Base-by-base conservation (phyloP, 2,888 invertebrate genomes). In the Cenopis cana region DNA sequence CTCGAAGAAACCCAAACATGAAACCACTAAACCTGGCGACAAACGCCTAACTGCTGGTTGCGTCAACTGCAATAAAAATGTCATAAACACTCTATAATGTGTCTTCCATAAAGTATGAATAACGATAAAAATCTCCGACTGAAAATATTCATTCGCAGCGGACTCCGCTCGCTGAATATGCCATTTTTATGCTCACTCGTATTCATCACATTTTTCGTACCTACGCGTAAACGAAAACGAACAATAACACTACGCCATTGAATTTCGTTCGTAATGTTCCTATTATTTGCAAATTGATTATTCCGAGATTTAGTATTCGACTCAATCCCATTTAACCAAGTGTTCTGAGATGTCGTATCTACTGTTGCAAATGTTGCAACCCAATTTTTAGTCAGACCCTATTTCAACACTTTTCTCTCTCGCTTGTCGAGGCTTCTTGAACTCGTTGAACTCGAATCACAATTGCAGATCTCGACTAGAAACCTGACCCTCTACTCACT, bases 1-100 rank as follows among this genome's bases (percentile, higher is more conserved):
- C 52, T 12, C 49, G 38, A 55, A 56, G 14, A 59, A 60, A 55
- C 61, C 46, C 69, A 72, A 41, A 18, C 24, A 61, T 41, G 52
- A 68, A 69, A 62, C 61, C 56, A 69, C 61, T 73, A 49, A 46
- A 36, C 46, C 71, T 59, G 49, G 36, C 41, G 50, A 56, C 71
- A 73, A 74, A 74, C 68, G 20, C 57, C 65, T 52, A 60, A 55
- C 60, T 49, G 36, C 18, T 20, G n/a, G 29, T 49, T 33, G 33
- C 41, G 57, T 54, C 74, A 61, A 70, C 68, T 57, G 71, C 68
- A 68, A 73, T 75, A 75, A 76, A 74, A 75, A 54, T 68, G 70
- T 73, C 75, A 73, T 76, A 75, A 76, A 76, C 72, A 73, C 38
- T 66, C 61, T 74, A 69, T 69, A 73, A 67, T 66, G 50, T 56